Percentiles rank a stretch among this genome's conserved stretches.
These are phyloP conservation scores for Pygoscelis adeliae DNA, from an alignment of 2,113 vertebrate species.

Conservation along the genomic window DNA sequence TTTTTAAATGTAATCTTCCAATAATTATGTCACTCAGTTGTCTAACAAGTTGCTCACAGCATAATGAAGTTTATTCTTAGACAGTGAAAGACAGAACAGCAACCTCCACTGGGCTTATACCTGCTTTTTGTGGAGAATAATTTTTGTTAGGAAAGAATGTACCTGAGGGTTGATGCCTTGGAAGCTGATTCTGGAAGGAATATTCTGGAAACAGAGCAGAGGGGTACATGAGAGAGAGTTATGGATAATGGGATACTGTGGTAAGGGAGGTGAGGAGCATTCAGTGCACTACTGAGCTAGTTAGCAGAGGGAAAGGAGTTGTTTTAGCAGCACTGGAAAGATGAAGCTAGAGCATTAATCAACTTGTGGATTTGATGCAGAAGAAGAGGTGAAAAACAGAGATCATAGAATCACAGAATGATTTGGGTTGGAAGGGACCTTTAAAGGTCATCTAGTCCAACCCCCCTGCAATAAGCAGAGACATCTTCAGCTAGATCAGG, in stretches of 20 bases:
- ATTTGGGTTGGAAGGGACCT: background rate
- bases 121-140: background rate
- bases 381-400: background rate
- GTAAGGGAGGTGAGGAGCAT: background rate
- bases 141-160: background rate
- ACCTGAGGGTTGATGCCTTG: background rate
- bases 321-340: background rate
- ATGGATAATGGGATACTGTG: background rate
- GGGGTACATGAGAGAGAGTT: background rate
- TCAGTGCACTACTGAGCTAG: background rate
- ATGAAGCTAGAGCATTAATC: background rate
- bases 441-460: background rate
- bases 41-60: conserved; percentile 26
- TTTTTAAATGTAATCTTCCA: conserved; percentile 26
- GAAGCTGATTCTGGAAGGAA: background rate
- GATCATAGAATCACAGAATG: background rate
- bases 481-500: background rate
- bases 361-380: background rate
- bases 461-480: fast-evolving
- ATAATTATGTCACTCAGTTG: conserved; percentile 31
- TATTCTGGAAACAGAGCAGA: background rate
- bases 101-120: background rate
- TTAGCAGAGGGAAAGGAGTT: background rate
- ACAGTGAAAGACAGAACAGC: background rate
- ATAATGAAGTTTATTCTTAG: conserved; percentile 24